Evolutionary conservation across 2,888 invertebrate species (phyloP).

Genomic region (Tortrix viridana): DNA sequence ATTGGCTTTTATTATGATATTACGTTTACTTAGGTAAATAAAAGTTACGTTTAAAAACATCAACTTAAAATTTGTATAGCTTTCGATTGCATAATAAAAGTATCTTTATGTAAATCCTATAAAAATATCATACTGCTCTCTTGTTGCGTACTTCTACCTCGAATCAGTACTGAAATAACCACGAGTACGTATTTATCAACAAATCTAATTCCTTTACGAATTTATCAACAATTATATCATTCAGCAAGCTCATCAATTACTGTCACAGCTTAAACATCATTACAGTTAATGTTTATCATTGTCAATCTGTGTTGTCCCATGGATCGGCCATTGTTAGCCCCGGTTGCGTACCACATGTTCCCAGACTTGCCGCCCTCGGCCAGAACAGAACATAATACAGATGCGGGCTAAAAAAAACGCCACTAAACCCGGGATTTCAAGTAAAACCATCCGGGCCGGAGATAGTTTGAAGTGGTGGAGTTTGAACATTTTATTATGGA

Average conservation of each 20-base stretch:
- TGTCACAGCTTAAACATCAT: constrained; percentile 28
- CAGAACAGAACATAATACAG: constrained; percentile 57
- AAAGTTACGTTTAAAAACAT: too few species aligned
- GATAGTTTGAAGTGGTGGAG: constrained; percentile 22
- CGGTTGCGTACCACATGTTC: constrained; percentile 68
- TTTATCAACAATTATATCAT: too few species aligned
- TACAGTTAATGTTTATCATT: constrained; percentile 32
- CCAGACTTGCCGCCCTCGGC: constrained; percentile 54
- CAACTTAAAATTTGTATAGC: too few species aligned
- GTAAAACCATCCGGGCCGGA: constrained; percentile 21
- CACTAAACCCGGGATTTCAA: constrained; percentile 37
- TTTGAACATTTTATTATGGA: constrained; percentile 7
- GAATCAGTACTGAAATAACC: too few species aligned
- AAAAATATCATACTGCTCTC: too few species aligned
- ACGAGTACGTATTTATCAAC: too few species aligned
- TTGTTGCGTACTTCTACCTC: too few species aligned
- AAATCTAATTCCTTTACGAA: too few species aligned
- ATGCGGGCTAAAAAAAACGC: constrained; percentile 65
- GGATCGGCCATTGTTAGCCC: constrained; percentile 54
- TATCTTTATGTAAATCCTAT: too few species aligned
- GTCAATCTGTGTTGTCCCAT: constrained; percentile 33
- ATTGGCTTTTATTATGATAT: too few species aligned
- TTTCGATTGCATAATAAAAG: too few species aligned
- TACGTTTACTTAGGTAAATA: too few species aligned
- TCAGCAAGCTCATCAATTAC: constrained; percentile 10